Base-by-base conservation (phyloP, 2,888 invertebrate species). In the Camponotus fellah region DNA sequence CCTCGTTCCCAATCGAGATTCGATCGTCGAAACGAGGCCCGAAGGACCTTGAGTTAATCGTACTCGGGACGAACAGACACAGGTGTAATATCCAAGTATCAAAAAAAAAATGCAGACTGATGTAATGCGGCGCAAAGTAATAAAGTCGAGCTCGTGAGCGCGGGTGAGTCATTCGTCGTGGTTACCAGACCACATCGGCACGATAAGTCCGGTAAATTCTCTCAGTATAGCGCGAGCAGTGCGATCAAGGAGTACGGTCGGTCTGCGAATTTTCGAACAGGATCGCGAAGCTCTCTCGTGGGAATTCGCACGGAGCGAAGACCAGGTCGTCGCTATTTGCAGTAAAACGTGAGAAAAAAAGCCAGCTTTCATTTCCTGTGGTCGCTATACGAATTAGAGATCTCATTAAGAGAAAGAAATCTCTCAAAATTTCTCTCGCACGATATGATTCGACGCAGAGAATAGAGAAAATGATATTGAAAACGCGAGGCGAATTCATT, bases 91-190 rank as follows among this genome's bases (percentile, higher is more conserved):
- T 71, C 26, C 10, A n/a, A 53, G 8, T 46, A 71, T 76, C 0
- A 85, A 85, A 86, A 86, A 85, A 26, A 66, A 56, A 84, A 71
- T 58, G 60, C 46, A 69, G 72, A 77, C 43, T 89, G 75, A 85
- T 86, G 85, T 88, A 85, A 83, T 49, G 53, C 53, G 60, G 32
- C 32, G 74, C 76, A 85, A 82, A 60, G 86, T 79, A 88, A 84
- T 88, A 86, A 86, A 85, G 84, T 49, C 69, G 75, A 43, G 37
- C 58, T 65, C 64, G 65, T 83, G 53, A 26, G 56, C 65, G 37
- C 80, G 76, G 62, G 82, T 87, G 88, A 88, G 76, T 88, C 88
- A 88, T 68, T 82, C 86, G 71, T 46, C 64, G 83, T 64, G 74
- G 75, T 88, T 85, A 86, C 86, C 49, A 65, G 86, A 83, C 76